These are phyloP conservation scores for Onthophagus sagittarius DNA, from an alignment of 2,888 invertebrate species.

Conservation along the genomic window DNA sequence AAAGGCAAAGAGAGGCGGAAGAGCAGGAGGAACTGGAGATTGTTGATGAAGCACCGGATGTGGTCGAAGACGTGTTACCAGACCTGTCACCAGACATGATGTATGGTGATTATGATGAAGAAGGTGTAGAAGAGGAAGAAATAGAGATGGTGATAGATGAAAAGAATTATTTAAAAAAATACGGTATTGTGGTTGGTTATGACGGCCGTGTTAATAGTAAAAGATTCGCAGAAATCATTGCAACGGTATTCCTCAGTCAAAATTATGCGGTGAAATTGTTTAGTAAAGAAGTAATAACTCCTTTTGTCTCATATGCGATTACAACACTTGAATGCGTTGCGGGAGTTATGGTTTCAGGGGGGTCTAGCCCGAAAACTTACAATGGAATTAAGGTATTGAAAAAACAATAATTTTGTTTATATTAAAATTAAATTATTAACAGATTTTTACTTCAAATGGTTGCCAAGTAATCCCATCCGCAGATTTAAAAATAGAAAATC, in stretches of 20 bases:
- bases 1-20: too few species aligned
- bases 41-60: constrained; percentile 33
- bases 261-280: constrained; percentile 68
- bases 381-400: constrained; percentile 83
- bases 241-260: constrained; percentile 71
- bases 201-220: constrained; percentile 91
- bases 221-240: constrained; percentile 85
- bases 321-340: constrained; percentile 68
- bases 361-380: constrained; percentile 94
- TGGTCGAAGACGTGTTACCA: too few species aligned
- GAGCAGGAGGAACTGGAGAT: constrained; percentile 45
- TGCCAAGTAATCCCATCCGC: background rate
- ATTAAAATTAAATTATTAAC: background rate
- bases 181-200: constrained; percentile 84
- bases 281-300: constrained; percentile 80
- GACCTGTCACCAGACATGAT: too few species aligned
- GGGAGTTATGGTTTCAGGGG: constrained; percentile 99
- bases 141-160: constrained; percentile 33
- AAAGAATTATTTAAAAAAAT: constrained; percentile 52
- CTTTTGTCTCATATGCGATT: constrained; percentile 87
- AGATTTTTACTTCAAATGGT: background rate
- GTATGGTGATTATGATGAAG: too few species aligned
- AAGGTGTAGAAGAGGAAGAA: constrained; percentile 45
- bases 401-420: background rate
- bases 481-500: background rate